Conservation (phyloP, 2,113 vertebrate genomes). For the Origma solitaria region DNA sequence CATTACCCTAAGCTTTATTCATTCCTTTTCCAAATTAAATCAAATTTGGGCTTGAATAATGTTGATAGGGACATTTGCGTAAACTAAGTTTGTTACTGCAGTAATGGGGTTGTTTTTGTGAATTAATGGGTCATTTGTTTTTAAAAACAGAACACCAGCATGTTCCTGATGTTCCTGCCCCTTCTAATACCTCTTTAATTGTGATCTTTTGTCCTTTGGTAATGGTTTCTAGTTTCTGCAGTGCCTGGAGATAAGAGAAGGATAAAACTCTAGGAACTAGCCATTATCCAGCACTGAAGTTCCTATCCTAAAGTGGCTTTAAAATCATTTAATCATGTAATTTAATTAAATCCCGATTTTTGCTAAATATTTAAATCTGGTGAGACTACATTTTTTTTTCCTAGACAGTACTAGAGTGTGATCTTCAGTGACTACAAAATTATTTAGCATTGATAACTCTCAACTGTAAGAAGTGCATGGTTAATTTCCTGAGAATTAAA, state of each 20-base stretch:
- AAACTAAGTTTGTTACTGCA: slow-evolving; percentile 44
- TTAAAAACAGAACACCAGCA: slow-evolving; percentile 61
- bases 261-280: slow-evolving; percentile 12
- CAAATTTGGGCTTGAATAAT: slow-evolving; percentile 64
- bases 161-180: slow-evolving; percentile 35
- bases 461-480: background rate
- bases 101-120: slow-evolving; percentile 60
- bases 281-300: slow-evolving; percentile 10
- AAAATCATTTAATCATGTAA: slow-evolving; percentile 16
- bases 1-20: slow-evolving; percentile 47
- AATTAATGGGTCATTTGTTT: slow-evolving; percentile 69
- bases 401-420: background rate
- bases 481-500: background rate
- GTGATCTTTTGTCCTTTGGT: slow-evolving; percentile 61
- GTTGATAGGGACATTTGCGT: slow-evolving; percentile 52
- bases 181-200: slow-evolving; percentile 64
- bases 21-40: slow-evolving; percentile 64
- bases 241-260: slow-evolving; percentile 31
- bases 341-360: slow-evolving; percentile 27
- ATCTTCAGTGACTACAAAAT: background rate
- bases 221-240: slow-evolving; percentile 55
- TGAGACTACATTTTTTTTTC: background rate
- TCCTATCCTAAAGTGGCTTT: slow-evolving; percentile 18
- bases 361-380: slow-evolving; percentile 7
- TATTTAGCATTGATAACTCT: background rate